Evolutionary conservation across 2,888 invertebrate genomes (phyloP).

Genomic region (Rhamnusium bicolor): DNA sequence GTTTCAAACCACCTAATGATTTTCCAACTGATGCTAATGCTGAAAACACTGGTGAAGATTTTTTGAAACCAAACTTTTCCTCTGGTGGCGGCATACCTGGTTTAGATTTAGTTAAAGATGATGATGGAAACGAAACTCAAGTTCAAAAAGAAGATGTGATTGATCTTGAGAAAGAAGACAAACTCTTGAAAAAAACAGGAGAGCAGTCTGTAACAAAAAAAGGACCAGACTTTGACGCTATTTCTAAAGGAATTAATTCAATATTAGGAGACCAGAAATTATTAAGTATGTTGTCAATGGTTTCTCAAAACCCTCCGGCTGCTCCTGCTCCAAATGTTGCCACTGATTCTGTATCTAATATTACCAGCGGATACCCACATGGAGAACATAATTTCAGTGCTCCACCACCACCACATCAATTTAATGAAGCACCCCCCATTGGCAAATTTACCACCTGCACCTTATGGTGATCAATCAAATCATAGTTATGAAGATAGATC

Average conservation of each 20-base stretch:
- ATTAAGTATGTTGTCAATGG: constrained; percentile 75
- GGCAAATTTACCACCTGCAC: constrained; percentile 33
- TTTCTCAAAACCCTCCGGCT: constrained; percentile 64
- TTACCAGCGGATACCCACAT: constrained; percentile 19
- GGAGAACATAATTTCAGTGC: constrained; percentile 37
- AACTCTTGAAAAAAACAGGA: constrained; percentile 40
- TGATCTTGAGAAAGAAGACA: constrained; percentile 33
- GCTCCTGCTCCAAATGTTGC: constrained; percentile 36
- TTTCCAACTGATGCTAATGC: constrained; percentile 34
- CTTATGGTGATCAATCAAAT: constrained; percentile 51
- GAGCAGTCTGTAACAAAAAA: constrained; percentile 9
- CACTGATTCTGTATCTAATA: constrained; percentile 58
- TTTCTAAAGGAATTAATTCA: constrained; percentile 76
- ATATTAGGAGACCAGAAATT: constrained; percentile 79
- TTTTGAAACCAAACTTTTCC: constrained; percentile 49
- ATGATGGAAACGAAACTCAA: constrained; percentile 36
- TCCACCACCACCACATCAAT: constrained; percentile 38
- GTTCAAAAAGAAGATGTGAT: constrained; percentile 42
- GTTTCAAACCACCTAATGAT: constrained; percentile 54
- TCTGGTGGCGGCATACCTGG: constrained; percentile 79
- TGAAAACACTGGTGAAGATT: constrained; percentile 45
- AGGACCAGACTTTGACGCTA: constrained; percentile 75
- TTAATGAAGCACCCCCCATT: constrained; percentile 21
- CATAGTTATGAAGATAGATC: constrained; percentile 54
- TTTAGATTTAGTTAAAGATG: constrained; percentile 78